These are phyloP conservation scores for Andrena marginata DNA, from an alignment of 2,888 invertebrate species.

Conservation along the genomic window DNA sequence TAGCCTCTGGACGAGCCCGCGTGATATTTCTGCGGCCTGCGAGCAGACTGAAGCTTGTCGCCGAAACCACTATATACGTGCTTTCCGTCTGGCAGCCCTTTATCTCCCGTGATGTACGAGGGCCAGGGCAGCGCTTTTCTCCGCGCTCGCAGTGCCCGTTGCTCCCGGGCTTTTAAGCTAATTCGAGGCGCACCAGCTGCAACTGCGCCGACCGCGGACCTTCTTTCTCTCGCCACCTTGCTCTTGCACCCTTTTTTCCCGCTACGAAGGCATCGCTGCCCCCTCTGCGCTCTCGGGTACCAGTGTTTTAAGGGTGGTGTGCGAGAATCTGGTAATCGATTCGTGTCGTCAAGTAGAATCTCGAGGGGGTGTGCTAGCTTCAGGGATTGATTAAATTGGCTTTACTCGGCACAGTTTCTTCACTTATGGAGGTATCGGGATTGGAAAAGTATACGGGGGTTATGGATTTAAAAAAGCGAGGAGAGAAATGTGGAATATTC, in stretches of 20 bases:
- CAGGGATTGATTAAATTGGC: too few species aligned
- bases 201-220: slow-evolving; percentile 16
- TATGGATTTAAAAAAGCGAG: too few species aligned
- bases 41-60: slow-evolving; percentile 54
- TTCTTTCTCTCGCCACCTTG: slow-evolving; percentile 22
- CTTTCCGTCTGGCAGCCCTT: slow-evolving; percentile 70
- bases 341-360: too few species aligned
- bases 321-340: neutral
- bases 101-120: slow-evolving; percentile 72
- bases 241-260: too few species aligned
- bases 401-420: too few species aligned
- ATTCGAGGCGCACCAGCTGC: slow-evolving; percentile 58
- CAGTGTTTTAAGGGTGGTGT: neutral
- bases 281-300: neutral
- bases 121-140: slow-evolving; percentile 53
- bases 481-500: too few species aligned
- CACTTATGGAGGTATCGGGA: too few species aligned
- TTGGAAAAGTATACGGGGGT: too few species aligned
- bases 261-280: too few species aligned
- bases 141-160: slow-evolving; percentile 43
- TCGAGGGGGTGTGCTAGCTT: too few species aligned
- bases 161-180: slow-evolving; percentile 70
- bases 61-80: slow-evolving; percentile 71
- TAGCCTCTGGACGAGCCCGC: slow-evolving; percentile 24
- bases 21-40: slow-evolving; percentile 41